Evolutionary conservation across 2,113 vertebrate species (phyloP).

Genomic region (Megalops atlanticus): DNA sequence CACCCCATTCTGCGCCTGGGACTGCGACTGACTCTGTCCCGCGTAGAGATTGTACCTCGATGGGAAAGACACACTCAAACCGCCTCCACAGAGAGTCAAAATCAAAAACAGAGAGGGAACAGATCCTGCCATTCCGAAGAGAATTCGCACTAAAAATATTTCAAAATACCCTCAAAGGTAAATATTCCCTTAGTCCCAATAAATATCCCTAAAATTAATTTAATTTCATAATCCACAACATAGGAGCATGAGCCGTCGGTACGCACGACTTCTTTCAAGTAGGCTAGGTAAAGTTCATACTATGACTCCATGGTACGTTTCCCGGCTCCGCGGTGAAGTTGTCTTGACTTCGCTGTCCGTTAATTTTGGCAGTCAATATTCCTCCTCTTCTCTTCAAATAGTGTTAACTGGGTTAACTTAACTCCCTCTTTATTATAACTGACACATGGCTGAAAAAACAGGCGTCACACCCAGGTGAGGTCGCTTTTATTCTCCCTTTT

Average conservation of each 20-base stretch:
- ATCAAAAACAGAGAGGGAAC: slow-evolving; percentile 49
- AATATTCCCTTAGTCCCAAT: neutral
- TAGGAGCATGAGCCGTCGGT: neutral
- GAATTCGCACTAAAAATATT: neutral
- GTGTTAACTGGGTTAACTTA: neutral
- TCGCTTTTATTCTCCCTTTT: neutral
- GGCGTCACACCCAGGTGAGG: neutral
- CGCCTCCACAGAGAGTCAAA: slow-evolving; percentile 33
- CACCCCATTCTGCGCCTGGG: slow-evolving; percentile 44
- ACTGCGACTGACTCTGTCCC: slow-evolving; percentile 29
- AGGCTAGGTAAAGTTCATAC: slow-evolving; percentile 21
- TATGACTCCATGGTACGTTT: slow-evolving; percentile 14
- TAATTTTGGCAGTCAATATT: neutral
- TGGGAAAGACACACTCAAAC: slow-evolving; percentile 55
- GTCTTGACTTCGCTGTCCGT: too few relatives aligned
- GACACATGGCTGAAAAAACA: neutral
- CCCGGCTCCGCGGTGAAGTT: neutral
- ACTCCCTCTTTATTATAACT: neutral
- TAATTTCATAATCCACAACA: neutral
- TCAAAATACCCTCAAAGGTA: slow-evolving; percentile 20
- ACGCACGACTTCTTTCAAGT: neutral
- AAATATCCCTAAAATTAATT: neutral
- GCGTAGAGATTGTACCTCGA: slow-evolving; percentile 35
- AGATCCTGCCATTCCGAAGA: slow-evolving; percentile 54
- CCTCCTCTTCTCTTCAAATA: neutral